Conservation (phyloP, 2,113 vertebrate species). For the Planiliza haematocheilus region DNA sequence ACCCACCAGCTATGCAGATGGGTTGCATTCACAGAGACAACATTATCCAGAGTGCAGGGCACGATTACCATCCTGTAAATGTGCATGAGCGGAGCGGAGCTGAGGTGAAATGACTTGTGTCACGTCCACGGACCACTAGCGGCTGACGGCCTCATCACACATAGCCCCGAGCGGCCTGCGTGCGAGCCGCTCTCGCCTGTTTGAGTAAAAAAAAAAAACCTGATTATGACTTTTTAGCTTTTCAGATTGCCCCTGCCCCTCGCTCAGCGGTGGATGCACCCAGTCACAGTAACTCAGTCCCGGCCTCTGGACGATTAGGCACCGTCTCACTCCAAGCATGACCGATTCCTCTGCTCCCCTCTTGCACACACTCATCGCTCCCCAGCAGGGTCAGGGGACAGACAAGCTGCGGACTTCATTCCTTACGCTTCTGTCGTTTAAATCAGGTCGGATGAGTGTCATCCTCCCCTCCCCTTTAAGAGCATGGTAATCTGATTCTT, state of each 20-base stretch:
- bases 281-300: slow-evolving; percentile 74
- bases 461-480: slow-evolving; percentile 63
- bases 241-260: slow-evolving; percentile 57
- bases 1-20: slow-evolving; percentile 43
- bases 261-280: slow-evolving; percentile 44
- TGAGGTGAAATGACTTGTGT: slow-evolving; percentile 80
- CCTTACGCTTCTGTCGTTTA: slow-evolving; percentile 81
- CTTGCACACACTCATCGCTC: slow-evolving; percentile 49
- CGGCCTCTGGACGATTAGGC: slow-evolving; percentile 71
- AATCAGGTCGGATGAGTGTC: slow-evolving; percentile 81
- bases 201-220: slow-evolving; percentile 45
- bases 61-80: slow-evolving; percentile 61
- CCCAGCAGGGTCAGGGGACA: slow-evolving; percentile 67
- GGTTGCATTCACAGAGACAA: slow-evolving; percentile 23
- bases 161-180: slow-evolving; percentile 32
- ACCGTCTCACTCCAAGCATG: slow-evolving; percentile 79
- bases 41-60: slow-evolving; percentile 29
- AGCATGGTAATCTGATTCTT: slow-evolving; percentile 75
- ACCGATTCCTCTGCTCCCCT: slow-evolving; percentile 64
- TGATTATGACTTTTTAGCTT: slow-evolving; percentile 76
- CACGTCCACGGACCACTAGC: slow-evolving; percentile 61
- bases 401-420: slow-evolving; percentile 71
- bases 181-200: slow-evolving; percentile 18
- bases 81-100: slow-evolving; percentile 61
- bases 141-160: slow-evolving; percentile 59